Evolutionary conservation across 2,113 vertebrate genomes (phyloP), one percentile per base, ranked within the genome.

Genomic region (Aix galericulata): DNA sequence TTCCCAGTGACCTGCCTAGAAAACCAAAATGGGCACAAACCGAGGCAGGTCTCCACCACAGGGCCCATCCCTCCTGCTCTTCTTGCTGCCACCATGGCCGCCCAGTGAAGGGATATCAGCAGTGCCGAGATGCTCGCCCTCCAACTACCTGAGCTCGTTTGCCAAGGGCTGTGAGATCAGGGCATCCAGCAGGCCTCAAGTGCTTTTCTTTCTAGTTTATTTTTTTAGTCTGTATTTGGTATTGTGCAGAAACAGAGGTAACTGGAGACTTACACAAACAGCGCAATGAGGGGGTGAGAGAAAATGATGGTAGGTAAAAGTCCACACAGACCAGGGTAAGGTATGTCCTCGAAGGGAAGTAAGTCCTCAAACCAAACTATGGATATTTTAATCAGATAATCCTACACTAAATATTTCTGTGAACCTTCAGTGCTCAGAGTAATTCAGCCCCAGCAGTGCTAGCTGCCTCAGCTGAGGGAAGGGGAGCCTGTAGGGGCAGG

Each of bases 71-170:
- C 29, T 67, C 50, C 53, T 4, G 11, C 78, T 44, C 52, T 40
- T 62, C 36, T 21, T 13, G 11, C 53, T 17, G 31, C 66, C 44
- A 38, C 67, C 1, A 8, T 38, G 29, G 4, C 13, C 26, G 56
- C 48, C 69, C 29, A 26, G 64, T 0, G 0, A 62, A 36, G 34
- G 26, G 25, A 48, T 2, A 0, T 50, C 1, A 0, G 27, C 1
- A 0, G 8, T 56, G 40, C n/a, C 38, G 40, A 63, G 63, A 12
- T 64, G 55, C 32, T 17, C 59, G n/a, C 62, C 42, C 42, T 66
- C 2, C 0, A 9, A 10, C 46, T 21, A 18, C 59, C 64, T 3
- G 22, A 60, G 52, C 58, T 77, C 17, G 0, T 12, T 67, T 8
- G 38, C 46, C 36, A 26, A 56, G 48, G 34, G 27, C 36, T 52